Evolutionary conservation across 2,113 vertebrate species (phyloP).

Genomic region (Megalops atlanticus): DNA sequence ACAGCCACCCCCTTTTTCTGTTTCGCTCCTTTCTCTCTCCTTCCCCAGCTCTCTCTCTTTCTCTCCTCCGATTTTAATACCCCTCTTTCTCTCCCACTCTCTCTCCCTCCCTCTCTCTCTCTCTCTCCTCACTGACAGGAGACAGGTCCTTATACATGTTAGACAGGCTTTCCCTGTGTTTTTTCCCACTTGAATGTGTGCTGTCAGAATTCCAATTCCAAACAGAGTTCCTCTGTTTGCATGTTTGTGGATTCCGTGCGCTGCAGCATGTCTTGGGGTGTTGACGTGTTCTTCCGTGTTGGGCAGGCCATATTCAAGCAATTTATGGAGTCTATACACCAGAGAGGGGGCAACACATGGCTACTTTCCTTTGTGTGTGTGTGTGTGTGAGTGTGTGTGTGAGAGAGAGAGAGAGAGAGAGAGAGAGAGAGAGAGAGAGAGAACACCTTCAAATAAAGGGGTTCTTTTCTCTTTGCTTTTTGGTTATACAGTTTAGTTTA

Average conservation of each 20-base stretch:
- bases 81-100: slow-evolving; percentile 23
- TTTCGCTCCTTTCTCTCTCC: background rate
- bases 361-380: too few relatives aligned
- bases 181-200: slow-evolving; percentile 53
- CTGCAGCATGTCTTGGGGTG: slow-evolving; percentile 48
- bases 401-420: too few relatives aligned
- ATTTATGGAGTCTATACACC: slow-evolving; percentile 49
- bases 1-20: background rate
- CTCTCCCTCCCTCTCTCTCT: slow-evolving; percentile 40
- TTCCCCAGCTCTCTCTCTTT: background rate
- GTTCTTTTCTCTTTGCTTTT: too few relatives aligned
- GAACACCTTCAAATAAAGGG: too few relatives aligned
- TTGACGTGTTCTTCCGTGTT: slow-evolving; percentile 53
- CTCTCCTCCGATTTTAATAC: background rate
- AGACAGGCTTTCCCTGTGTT: slow-evolving; percentile 54
- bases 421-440: too few relatives aligned
- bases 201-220: slow-evolving; percentile 58
- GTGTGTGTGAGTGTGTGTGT: too few relatives aligned
- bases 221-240: slow-evolving; percentile 54
- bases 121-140: slow-evolving; percentile 51
- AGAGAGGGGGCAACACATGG: slow-evolving; percentile 20
- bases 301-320: slow-evolving; percentile 48
- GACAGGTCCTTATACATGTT: slow-evolving; percentile 53
- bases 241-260: slow-evolving; percentile 44
- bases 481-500: too few relatives aligned